Base-by-base conservation (phyloP, 2,113 vertebrate species). In the Indri indri region DNA sequence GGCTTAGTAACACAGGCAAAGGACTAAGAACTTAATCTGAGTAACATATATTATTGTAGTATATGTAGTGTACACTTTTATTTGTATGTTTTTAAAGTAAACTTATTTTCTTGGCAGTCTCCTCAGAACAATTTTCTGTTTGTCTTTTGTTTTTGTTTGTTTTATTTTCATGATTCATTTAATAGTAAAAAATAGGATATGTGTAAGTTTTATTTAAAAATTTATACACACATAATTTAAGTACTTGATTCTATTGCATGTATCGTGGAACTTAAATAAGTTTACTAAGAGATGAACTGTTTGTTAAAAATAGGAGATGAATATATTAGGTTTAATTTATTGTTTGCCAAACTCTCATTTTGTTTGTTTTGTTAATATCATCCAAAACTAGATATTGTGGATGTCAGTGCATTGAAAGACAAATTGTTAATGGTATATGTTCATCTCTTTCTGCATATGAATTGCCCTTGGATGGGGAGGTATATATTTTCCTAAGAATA, bases 271-370 rank as follows among this genome's bases (percentile, higher is more conserved):
- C 8, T 81, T 94, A 86, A 11, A 73, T 70, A 84, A 45, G 7
- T 91, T 92, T 95, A 76, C 16, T 80, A 42, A 68, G 45, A 88
- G 90, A 3, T 52, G 20, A 77, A 90, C 66, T 92, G 32, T 50
- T 59, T 82, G 47, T 63, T 97, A 59, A 83, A 88, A 89, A 80
- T n/a, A 70, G 50, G 9, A 87, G 6, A 52, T 77, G 0, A 42
- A 52, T 88, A 70, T 45, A 61, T 91, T 88, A 63, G 8, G 8
- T 61, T 47, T 73, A 88, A 89, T 82, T 63, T 6, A 27, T 88
- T 76, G 5, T 45, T 96, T 95, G 40, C 27, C 23, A 92, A 95
- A 97, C 5, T 40, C 63, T 37, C 37, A 45, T 71, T 92, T 77
- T 92, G 32, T 50, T 79, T 87, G 10, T 59, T 81, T 96, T 70